Percentiles rank a stretch among this genome's conserved stretches.
These are phyloP conservation scores for Periophthalmodon schlosseri DNA, from an alignment of 2,113 vertebrate species.

Conservation along the genomic window DNA sequence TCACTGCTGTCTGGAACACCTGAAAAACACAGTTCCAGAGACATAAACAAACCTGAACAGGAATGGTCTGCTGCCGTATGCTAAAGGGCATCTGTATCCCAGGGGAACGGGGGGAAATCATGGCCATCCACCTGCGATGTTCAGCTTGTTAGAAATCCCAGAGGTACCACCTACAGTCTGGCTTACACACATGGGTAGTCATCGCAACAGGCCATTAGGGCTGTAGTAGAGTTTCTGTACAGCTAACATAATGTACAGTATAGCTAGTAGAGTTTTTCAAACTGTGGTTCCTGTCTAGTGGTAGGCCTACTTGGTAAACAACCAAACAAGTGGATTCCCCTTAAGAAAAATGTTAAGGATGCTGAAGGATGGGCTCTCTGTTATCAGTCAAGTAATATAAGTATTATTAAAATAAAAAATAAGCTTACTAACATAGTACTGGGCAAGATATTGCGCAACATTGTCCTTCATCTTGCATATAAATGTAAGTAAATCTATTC, in stretches of 20 bases:
- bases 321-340: too few relatives aligned
- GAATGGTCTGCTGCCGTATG: constrained; percentile 1
- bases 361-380: too few relatives aligned
- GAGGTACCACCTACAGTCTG: constrained; percentile 22
- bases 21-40: constrained; percentile 47
- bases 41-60: constrained; percentile 3
- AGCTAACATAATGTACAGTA: background rate
- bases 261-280: too few relatives aligned
- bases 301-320: too few relatives aligned
- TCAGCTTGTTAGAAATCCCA: constrained; percentile 25
- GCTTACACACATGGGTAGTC: constrained; percentile 29
- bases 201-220: constrained; percentile 6
- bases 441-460: too few relatives aligned
- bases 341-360: background rate
- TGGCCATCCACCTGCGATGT: constrained; percentile 31
- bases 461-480: too few relatives aligned
- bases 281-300: too few relatives aligned
- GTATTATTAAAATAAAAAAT: too few relatives aligned
- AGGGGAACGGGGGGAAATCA: constrained; percentile 14
- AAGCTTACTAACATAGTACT: too few relatives aligned
- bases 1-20: constrained; percentile 85
- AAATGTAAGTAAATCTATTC: too few relatives aligned
- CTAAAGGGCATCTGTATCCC: background rate
- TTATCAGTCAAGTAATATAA: background rate
- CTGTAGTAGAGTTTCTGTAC: background rate